These are phyloP conservation scores for Petaurus breviceps DNA, from an alignment of 2,113 vertebrate genomes.

Conservation along the genomic window DNA sequence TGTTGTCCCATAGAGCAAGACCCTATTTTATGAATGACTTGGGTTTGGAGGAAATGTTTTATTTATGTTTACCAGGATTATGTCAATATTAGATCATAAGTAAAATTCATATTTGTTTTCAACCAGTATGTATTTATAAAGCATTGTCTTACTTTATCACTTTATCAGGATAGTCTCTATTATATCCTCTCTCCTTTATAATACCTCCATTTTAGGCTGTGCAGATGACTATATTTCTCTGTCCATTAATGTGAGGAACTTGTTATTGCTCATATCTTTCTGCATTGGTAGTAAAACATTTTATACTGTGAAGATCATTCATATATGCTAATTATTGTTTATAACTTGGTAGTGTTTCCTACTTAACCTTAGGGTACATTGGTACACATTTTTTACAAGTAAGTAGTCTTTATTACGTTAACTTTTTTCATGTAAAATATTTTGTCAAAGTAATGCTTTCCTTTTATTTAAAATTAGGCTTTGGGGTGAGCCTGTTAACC, in stretches of 20 bases:
- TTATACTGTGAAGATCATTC: background rate
- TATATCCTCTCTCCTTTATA: background rate
- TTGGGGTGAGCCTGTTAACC: constrained; percentile 99
- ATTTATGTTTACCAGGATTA: background rate
- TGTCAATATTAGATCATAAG: background rate
- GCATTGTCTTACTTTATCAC: background rate
- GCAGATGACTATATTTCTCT: background rate
- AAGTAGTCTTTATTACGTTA: background rate
- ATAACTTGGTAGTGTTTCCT: background rate
- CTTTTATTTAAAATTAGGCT: constrained; percentile 86
- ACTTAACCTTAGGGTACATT: background rate
- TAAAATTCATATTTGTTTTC: background rate
- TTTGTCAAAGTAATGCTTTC: constrained; percentile 19
- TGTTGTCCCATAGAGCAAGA: background rate
- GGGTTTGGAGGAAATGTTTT: background rate
- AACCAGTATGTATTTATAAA: background rate
- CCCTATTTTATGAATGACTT: background rate
- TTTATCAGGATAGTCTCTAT: background rate
- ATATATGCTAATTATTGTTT: background rate
- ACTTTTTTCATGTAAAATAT: background rate
- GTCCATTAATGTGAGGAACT: background rate
- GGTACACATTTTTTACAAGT: background rate
- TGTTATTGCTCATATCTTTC: background rate
- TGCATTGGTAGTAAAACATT: background rate
- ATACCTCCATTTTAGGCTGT: background rate